Conservation (phyloP, 2,797 vertebrate genomes). For the Limnodromus scolopaceus region DNA sequence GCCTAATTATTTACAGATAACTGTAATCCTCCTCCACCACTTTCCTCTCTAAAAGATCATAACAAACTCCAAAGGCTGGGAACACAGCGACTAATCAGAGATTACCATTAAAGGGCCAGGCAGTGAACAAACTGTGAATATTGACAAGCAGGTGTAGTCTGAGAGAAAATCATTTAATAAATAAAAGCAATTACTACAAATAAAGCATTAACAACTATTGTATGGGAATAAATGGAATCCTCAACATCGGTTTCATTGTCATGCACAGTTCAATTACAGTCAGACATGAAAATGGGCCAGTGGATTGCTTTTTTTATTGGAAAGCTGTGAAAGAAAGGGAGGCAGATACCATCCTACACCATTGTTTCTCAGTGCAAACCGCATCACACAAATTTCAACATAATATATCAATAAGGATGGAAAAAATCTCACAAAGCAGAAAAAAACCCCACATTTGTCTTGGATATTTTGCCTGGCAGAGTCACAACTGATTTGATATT, state of each 20-base stretch:
- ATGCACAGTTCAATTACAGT: neutral
- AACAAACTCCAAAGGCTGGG: neutral
- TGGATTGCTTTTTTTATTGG: neutral
- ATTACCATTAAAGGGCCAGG: neutral
- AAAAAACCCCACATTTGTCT: neutral
- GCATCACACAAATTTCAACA: neutral
- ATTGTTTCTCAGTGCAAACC: neutral
- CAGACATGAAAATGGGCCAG: neutral
- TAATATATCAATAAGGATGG: neutral
- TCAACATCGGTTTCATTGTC: neutral
- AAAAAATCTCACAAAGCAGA: neutral
- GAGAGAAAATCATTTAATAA: neutral
- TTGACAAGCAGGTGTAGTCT: neutral
- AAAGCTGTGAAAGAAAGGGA: neutral
- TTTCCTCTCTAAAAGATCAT: neutral
- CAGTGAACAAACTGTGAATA: neutral
- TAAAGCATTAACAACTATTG: neutral
- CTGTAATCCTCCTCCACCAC: neutral
- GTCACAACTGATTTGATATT: neutral
- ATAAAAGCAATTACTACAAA: neutral
- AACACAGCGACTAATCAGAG: neutral
- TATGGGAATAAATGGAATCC: neutral
- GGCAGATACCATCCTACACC: neutral
- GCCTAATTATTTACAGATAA: slow-evolving; percentile 19
- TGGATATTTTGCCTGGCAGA: neutral